Percentiles rank a stretch among this genome's conserved stretches.
Conservation (phyloP, 2,888 invertebrate species). For the Coleophora flavipennella region DNA sequence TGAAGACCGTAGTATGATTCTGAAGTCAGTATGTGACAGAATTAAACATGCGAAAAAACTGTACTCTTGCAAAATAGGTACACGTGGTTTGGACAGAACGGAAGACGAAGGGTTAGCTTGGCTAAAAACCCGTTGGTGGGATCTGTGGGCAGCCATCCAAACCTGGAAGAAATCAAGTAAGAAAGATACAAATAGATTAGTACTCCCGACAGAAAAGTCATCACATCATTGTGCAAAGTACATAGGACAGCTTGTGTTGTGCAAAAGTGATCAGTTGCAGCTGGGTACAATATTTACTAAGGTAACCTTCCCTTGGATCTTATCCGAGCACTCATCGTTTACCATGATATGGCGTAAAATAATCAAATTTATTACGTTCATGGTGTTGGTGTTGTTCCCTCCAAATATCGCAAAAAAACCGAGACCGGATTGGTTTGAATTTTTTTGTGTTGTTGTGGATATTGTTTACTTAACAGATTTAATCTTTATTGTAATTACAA, state of each 20-base stretch:
- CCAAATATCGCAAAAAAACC: constrained; percentile 23
- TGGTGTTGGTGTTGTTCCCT: constrained; percentile 40
- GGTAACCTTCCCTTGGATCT: constrained; percentile 46
- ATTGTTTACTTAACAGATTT: too few relatives aligned
- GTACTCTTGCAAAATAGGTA: not conserved
- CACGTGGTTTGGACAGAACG: not conserved
- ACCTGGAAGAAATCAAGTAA: not conserved
- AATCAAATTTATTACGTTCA: constrained; percentile 29
- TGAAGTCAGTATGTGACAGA: not conserved
- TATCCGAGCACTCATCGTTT: constrained; percentile 39
- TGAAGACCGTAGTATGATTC: not conserved
- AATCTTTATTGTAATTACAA: too few relatives aligned
- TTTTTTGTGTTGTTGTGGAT: too few relatives aligned
- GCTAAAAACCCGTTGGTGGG: constrained; percentile 7
- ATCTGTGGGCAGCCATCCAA: not conserved
- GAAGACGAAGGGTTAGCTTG: constrained; percentile 5
- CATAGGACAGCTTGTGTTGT: constrained; percentile 51
- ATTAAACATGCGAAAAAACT: not conserved
- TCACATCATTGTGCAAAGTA: constrained; percentile 53
- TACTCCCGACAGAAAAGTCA: constrained; percentile 33
- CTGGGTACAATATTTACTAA: constrained; percentile 41
- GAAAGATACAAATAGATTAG: not conserved
- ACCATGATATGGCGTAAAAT: constrained; percentile 35
- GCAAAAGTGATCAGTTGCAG: constrained; percentile 35
- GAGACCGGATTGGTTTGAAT: constrained; percentile 28